Evolutionary conservation across 2,797 vertebrate genomes (phyloP), one percentile per base, ranked within the genome.

Genomic region (Mastacembelus armatus): DNA sequence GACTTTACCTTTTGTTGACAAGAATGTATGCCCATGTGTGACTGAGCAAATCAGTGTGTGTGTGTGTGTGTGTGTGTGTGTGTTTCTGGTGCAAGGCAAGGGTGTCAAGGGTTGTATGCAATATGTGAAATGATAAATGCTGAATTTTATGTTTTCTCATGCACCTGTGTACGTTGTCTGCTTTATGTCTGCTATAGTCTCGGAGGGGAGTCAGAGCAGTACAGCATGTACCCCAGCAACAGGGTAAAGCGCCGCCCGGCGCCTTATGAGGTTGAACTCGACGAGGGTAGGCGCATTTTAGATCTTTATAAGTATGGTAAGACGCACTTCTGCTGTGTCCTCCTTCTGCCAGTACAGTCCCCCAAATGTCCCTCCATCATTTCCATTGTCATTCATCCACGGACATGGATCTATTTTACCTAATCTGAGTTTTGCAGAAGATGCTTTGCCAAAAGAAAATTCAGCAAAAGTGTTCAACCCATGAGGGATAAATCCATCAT

Each of bases 251-350:
- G 96, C 89, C 96, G 96, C 85, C 93, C 95, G 19, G 95, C 95
- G 56, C 96, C 96, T 11, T 98, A 98, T 79, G 96, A 98, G 92
- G 94, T 97, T 94, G 96, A 98, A 87, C 94, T 97, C 85, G 94
- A 94, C 42, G 96, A 97, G 61, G 96, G 96, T 97, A 93, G 87
- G 92, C 76, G 66, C 83, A 92, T 92, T 92, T 92, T 91, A 89
- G 85, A 92, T 92, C 86, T 92, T 92, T 91, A 90, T 91, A 91
- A 91, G 89, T 91, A 92, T 90, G 89, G 88, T 90, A 90, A 91
- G 84, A 84, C 77, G 66, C 83, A 89, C 84, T 84, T 92, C 75
- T 92, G 87, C 85, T 77, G 86, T 89, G 91, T 90, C 83, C 87
- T 85, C 83, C 85, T 90, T 88, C 83, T 82, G 84, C 85, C 78